phyloP scores from a whole-genome alignment of 2,888 invertebrate genomes.

The Adelphocoris suturalis region DNA sequence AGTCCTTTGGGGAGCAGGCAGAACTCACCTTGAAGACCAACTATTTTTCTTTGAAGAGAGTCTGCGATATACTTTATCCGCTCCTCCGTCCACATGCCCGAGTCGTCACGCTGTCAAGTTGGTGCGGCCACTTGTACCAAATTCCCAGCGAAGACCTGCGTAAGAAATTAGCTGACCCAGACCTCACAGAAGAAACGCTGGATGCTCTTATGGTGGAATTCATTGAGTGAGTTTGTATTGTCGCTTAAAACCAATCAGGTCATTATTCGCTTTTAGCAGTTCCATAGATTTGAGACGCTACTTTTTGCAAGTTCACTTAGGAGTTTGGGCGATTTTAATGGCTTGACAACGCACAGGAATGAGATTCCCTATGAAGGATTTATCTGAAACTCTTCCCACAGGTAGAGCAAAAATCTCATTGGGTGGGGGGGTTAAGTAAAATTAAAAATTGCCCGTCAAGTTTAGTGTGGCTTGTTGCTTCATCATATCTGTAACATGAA shows the following conservation, averaged over 20 bases:
- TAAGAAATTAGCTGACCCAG: constrained; percentile 65
- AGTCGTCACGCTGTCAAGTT: constrained; percentile 88
- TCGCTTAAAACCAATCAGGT: no score
- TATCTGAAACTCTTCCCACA: no score
- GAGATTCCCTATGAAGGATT: no score
- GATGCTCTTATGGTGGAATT: constrained; percentile 71
- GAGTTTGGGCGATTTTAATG: no score
- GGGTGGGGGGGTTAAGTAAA: no score
- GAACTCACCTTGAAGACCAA: constrained; percentile 85
- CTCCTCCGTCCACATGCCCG: constrained; percentile 85
- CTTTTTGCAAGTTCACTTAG: no score
- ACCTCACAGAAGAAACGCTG: constrained; percentile 77
- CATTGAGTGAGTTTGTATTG: constrained; percentile 74
- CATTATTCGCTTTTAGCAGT: background rate
- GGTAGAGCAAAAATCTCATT: no score
- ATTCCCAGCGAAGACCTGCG: constrained; percentile 81
- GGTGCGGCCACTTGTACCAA: constrained; percentile 82
- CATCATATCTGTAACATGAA: no score
- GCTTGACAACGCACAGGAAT: no score
- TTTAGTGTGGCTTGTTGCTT: no score
- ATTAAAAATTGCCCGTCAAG: no score
- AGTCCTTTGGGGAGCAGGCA: constrained; percentile 85
- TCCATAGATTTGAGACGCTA: no score
- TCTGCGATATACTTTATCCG: constrained; percentile 86
- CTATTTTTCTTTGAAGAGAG: constrained; percentile 83